Conservation (phyloP, 2,797 vertebrate genomes). For the Pogonophryne albipinna region DNA sequence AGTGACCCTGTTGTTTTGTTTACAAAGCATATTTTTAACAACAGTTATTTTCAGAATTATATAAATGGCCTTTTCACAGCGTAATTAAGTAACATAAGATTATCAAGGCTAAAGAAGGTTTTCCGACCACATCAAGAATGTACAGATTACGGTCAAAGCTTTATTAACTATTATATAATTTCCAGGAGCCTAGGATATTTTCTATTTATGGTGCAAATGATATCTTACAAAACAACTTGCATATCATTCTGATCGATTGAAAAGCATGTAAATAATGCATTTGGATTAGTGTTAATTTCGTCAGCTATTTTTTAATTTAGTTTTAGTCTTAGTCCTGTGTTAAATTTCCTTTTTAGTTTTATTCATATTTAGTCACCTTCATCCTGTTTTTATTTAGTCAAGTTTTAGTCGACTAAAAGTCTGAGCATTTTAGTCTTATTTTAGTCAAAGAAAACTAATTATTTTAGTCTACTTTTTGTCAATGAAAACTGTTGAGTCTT, state of each 20-base stretch:
- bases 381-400: no score
- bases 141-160: constrained; percentile 51
- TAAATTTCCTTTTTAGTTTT: no score
- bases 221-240: neutral
- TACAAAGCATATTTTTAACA: neutral
- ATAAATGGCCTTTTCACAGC: neutral
- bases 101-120: constrained; percentile 14
- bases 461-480: no score
- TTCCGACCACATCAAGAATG: constrained; percentile 22
- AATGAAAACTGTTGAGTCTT: no score
- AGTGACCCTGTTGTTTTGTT: neutral
- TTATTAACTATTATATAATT: constrained; percentile 25
- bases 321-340: no score
- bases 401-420: no score
- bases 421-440: no score
- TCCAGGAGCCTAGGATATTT: neutral
- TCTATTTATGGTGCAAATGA: neutral
- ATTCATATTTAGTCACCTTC: no score
- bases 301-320: no score
- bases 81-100: constrained; percentile 25
- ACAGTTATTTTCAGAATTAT: constrained; percentile 11
- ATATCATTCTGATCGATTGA: neutral
- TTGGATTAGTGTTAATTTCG: no score
- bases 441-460: no score
- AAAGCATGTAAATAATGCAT: neutral